Percentiles rank a stretch among this genome's conserved stretches.
Evolutionary conservation across 2,113 vertebrate genomes (phyloP).

Genomic region (Heliornis fulica): DNA sequence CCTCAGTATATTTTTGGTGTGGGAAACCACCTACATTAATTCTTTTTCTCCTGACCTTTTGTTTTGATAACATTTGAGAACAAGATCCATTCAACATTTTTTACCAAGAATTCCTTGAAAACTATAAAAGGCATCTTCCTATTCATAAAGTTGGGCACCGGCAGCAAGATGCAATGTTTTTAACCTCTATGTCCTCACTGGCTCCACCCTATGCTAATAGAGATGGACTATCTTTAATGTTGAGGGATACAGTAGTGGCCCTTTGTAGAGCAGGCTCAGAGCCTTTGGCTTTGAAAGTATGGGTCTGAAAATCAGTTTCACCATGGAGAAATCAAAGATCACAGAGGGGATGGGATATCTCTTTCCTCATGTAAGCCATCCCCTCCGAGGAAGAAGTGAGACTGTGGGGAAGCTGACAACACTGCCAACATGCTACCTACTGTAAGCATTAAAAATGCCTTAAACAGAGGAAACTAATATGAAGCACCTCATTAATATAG

Average conservation of each 20-base stretch:
- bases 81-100: not conserved
- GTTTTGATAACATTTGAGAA: not conserved
- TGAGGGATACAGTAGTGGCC: not conserved
- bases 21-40: rapidly evolving
- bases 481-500: constrained; percentile 5
- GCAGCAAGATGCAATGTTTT: not conserved
- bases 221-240: not conserved
- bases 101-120: not conserved
- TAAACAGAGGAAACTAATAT: constrained; percentile 25
- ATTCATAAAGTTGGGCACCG: not conserved
- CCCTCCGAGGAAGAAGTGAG: not conserved
- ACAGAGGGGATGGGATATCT: not conserved
- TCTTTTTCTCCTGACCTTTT: not conserved
- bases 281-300: not conserved
- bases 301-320: not conserved
- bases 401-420: not conserved
- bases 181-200: not conserved
- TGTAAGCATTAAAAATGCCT: not conserved
- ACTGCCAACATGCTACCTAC: not conserved
- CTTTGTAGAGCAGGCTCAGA: not conserved
- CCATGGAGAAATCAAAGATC: not conserved
- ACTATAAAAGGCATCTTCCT: not conserved
- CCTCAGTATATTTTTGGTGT: not conserved
- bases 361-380: not conserved
- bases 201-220: not conserved